Evolutionary conservation across 2,113 vertebrate species (phyloP).

Genomic region (Amphiprion percula): DNA sequence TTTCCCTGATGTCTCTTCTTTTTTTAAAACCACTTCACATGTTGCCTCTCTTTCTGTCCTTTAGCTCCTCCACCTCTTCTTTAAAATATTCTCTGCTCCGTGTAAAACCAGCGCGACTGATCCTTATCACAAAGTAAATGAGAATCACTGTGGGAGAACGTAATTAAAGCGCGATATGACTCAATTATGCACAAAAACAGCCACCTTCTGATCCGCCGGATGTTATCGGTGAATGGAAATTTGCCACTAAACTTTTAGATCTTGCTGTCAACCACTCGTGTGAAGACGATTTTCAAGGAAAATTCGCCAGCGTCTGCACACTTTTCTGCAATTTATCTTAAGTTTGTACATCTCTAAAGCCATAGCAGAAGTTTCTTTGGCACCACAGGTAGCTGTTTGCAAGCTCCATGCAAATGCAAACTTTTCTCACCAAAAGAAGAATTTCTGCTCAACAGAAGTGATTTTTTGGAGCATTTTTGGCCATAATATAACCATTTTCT

Average conservation of each 20-base stretch:
- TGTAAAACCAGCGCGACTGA: neutral
- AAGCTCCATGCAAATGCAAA: too few species aligned
- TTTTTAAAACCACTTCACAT: too few species aligned
- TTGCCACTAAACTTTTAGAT: neutral
- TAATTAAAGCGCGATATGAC: neutral
- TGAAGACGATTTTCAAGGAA: neutral
- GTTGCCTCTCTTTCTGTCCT: too few species aligned
- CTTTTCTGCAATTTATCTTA: neutral
- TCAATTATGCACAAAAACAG: too few species aligned
- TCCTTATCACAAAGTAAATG: neutral
- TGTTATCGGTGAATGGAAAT: neutral
- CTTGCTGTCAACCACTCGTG: neutral
- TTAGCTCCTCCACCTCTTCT: neutral
- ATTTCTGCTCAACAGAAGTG: neutral
- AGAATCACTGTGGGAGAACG: neutral
- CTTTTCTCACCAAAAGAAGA: too few species aligned
- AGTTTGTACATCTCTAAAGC: too few species aligned
- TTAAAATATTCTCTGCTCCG: neutral
- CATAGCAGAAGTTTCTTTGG: too few species aligned
- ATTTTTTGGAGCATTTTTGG: neutral
- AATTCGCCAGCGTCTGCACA: too few species aligned
- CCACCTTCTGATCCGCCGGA: too few species aligned
- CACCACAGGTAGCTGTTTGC: too few species aligned
- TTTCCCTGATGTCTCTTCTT: neutral
- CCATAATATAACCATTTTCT: too few species aligned